Conservation (phyloP, 2,113 vertebrate species). For the Rissa tridactyla region DNA sequence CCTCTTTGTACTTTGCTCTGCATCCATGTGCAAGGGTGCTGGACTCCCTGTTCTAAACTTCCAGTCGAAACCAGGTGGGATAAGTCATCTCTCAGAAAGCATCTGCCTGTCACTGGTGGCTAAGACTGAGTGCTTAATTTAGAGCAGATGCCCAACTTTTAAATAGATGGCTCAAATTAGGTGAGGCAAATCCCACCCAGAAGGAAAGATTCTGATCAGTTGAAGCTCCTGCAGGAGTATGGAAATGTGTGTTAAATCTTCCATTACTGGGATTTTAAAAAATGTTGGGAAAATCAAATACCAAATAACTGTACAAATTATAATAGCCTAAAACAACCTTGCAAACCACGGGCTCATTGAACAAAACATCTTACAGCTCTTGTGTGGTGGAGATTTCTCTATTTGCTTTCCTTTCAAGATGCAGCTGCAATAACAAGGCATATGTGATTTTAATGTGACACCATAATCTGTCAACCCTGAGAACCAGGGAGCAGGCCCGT, state of each 20-base stretch:
- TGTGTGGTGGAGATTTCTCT: slow-evolving; percentile 16
- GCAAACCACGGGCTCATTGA: not conserved
- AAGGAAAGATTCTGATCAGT: not conserved
- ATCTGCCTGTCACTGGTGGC: not conserved
- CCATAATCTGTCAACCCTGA: slow-evolving; percentile 44
- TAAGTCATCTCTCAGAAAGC: not conserved
- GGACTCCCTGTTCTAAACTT: not conserved
- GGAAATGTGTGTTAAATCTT: not conserved
- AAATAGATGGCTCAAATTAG: slow-evolving; percentile 21
- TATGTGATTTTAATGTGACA: slow-evolving; percentile 49
- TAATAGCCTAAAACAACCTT: slow-evolving; percentile 24
- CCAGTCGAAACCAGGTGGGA: not conserved
- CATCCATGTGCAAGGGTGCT: not conserved
- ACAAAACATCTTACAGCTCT: slow-evolving; percentile 9
- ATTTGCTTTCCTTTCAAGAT: slow-evolving; percentile 53
- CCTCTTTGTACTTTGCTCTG: not conserved
- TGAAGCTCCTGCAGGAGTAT: not conserved
- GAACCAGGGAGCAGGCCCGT: slow-evolving; percentile 15
- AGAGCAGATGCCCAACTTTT: not conserved
- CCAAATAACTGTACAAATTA: not conserved
- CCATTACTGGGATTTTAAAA: not conserved
- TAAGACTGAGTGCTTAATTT: not conserved
- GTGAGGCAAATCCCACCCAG: not conserved
- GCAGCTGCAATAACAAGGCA: slow-evolving; percentile 57
- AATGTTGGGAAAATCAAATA: not conserved